Percentiles rank a stretch among this genome's conserved stretches.
These are phyloP conservation scores for Thysanoteuthis rhombus DNA, from an alignment of 2,888 invertebrate species.

Conservation along the genomic window DNA sequence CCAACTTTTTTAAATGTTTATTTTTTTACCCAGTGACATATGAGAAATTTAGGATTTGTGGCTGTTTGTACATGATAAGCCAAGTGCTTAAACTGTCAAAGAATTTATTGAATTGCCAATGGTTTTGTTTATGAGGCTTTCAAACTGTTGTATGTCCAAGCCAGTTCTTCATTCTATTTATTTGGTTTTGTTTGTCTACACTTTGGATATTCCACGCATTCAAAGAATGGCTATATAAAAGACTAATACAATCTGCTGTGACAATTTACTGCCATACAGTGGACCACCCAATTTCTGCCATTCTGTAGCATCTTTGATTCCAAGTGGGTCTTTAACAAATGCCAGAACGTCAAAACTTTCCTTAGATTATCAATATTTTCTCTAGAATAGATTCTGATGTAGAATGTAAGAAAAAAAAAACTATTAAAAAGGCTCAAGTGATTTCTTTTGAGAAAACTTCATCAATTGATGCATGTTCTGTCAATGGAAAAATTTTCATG, in stretches of 20 bases:
- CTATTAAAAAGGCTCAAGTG: too few relatives aligned
- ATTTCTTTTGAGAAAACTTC: too few relatives aligned
- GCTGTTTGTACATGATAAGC: neutral
- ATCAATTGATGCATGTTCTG: too few relatives aligned
- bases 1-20: neutral
- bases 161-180: too few relatives aligned
- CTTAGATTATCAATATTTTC: neutral
- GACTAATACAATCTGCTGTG: neutral
- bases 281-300: neutral
- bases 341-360: neutral
- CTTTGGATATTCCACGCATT: neutral
- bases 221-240: neutral
- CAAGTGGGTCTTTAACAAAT: neutral
- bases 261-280: neutral
- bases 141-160: neutral
- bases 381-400: neutral
- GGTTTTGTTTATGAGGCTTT: neutral
- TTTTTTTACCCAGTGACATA: neutral
- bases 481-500: too few relatives aligned
- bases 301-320: neutral
- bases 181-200: neutral
- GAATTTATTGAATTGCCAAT: neutral
- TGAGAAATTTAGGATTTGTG: neutral
- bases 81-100: constrained; percentile 12
- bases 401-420: neutral